Percentiles rank a stretch among this genome's conserved stretches.
These are phyloP conservation scores for Typhlomys cinereus DNA, from an alignment of 2,113 vertebrate genomes.

Conservation along the genomic window DNA sequence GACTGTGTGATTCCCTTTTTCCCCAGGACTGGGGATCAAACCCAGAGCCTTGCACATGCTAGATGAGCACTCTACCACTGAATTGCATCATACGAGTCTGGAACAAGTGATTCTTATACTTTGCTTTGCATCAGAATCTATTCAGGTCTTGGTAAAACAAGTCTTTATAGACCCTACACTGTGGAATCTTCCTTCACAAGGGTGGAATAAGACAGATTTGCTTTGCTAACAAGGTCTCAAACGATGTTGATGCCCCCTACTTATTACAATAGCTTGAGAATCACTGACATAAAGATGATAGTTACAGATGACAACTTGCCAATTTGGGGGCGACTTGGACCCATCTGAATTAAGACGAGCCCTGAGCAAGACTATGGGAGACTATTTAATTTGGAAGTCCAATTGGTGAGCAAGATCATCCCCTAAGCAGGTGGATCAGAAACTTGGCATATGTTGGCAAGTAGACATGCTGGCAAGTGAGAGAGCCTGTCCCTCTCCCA, in stretches of 20 bases:
- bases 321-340: no score
- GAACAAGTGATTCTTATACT: neutral
- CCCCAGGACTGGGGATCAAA: neutral
- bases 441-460: no score
- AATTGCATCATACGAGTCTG: neutral
- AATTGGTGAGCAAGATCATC: no score
- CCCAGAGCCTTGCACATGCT: neutral
- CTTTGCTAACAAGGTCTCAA: neutral
- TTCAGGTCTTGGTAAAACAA: neutral
- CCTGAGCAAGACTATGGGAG: no score
- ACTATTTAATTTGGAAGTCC: no score
- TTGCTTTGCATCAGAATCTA: neutral
- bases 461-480: no score
- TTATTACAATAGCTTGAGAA: neutral
- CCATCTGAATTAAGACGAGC: no score
- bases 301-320: no score
- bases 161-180: neutral
- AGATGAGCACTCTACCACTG: neutral
- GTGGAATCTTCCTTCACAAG: neutral
- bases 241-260: neutral
- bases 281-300: no score
- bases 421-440: no score
- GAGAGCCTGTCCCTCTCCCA: no score
- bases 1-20: neutral
- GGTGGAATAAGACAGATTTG: neutral